Conservation (phyloP, 2,113 vertebrate species). For the Gopherus evgoodei region DNA sequence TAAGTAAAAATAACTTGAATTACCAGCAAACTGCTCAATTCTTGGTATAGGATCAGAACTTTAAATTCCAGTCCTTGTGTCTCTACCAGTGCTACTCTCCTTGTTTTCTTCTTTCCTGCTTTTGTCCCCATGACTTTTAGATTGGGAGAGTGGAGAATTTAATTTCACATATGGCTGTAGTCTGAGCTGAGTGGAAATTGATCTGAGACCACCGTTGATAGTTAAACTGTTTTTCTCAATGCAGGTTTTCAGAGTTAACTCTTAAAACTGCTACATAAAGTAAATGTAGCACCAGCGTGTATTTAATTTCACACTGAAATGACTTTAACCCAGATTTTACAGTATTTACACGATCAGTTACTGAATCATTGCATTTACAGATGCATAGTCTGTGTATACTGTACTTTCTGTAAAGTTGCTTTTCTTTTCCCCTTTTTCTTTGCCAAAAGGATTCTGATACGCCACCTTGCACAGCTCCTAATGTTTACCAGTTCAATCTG, state of each 20-base stretch:
- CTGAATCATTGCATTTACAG: conserved; percentile 60
- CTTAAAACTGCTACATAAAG: conserved; percentile 3
- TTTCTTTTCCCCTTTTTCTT: conserved; percentile 53
- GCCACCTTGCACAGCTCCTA: conserved; percentile 83
- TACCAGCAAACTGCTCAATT: neutral
- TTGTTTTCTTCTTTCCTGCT: neutral
- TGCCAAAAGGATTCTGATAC: conserved; percentile 93
- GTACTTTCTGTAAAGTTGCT: conserved; percentile 70
- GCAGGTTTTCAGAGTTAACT: neutral
- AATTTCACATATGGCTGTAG: neutral
- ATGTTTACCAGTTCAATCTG: conserved; percentile 85
- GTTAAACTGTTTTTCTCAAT: neutral
- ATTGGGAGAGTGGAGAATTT: neutral
- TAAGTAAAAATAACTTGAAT: neutral
- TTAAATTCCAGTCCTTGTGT: conserved; percentile 4
- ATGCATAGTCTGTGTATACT: conserved; percentile 51
- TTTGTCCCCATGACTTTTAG: neutral
- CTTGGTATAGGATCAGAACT: no score
- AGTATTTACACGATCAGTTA: conserved; percentile 20
- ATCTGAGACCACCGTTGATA: neutral
- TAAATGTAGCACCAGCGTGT: neutral
- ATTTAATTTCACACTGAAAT: neutral
- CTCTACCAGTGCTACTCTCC: neutral
- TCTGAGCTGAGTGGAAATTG: neutral
- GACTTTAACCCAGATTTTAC: neutral